Evolutionary conservation across 2,113 vertebrate genomes (phyloP).

Genomic region (Brienomyrus brachyistius): DNA sequence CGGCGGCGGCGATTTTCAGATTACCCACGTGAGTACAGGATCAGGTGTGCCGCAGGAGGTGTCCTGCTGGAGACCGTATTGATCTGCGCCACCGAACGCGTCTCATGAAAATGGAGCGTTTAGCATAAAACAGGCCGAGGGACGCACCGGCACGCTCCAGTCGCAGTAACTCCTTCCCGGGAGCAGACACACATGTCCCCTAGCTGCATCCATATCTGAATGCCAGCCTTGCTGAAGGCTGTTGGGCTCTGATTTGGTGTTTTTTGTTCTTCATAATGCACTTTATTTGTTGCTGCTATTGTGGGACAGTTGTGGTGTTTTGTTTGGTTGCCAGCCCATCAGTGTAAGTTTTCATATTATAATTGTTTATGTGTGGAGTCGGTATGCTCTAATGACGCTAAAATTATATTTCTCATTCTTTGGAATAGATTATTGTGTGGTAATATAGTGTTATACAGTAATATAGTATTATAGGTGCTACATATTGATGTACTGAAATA

Average conservation of each 20-base stretch:
- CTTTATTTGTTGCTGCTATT: slow-evolving; percentile 14
- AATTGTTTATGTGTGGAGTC: neutral
- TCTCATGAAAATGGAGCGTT: slow-evolving; percentile 21
- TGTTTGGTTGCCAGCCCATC: neutral
- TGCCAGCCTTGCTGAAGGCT: neutral
- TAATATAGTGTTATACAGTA: too few species aligned
- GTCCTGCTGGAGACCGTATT: slow-evolving; percentile 16
- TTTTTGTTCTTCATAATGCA: neutral
- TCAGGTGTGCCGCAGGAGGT: neutral
- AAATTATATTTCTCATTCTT: neutral
- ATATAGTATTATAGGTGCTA: neutral
- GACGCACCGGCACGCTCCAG: neutral
- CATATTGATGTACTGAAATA: neutral
- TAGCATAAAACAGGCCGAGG: neutral
- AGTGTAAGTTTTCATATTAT: neutral
- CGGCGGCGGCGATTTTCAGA: slow-evolving; percentile 17
- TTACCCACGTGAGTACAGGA: slow-evolving; percentile 10
- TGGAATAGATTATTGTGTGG: neutral
- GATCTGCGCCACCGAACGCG: slow-evolving; percentile 23
- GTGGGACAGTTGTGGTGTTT: neutral
- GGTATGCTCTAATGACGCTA: neutral
- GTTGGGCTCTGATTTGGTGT: neutral
- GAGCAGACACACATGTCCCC: neutral
- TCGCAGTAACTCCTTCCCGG: slow-evolving; percentile 9
- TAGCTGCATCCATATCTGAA: slow-evolving; percentile 1